phyloP scores from a whole-genome alignment of 2,888 invertebrate species.

The Ichneumoninae sp. region DNA sequence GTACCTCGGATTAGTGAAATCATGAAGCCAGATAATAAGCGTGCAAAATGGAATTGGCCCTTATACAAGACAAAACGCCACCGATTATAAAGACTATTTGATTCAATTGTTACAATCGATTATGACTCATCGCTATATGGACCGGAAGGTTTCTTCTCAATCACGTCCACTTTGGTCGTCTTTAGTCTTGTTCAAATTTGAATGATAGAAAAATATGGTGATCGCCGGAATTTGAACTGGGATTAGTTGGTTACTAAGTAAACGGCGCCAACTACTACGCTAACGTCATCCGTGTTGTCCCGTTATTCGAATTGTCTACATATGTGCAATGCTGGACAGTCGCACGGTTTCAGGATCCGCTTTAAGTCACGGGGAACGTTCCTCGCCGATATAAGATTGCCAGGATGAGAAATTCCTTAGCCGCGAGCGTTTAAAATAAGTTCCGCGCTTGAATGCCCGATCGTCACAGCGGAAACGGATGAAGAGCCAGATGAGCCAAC shows the following conservation, averaged over 20 bases:
- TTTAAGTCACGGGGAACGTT: not conserved
- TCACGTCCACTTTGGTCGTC: not conserved
- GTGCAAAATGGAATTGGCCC: not conserved
- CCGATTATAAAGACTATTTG: not conserved
- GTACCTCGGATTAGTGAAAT: not conserved
- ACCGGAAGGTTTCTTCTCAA: not conserved
- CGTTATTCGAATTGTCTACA: not conserved
- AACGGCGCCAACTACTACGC: not conserved
- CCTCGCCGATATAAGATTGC: not conserved
- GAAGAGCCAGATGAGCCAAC: too few species aligned
- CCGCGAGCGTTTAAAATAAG: not conserved
- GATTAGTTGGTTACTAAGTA: too few species aligned
- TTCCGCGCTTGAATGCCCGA: too few species aligned
- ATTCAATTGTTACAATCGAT: not conserved
- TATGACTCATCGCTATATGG: not conserved
- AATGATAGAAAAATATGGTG: too few species aligned
- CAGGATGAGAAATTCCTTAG: not conserved
- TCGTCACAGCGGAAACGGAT: too few species aligned
- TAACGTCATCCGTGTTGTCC: not conserved
- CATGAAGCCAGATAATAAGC: not conserved
- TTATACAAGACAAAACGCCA: not conserved
- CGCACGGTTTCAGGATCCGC: not conserved
- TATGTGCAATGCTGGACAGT: not conserved
- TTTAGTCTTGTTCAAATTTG: not conserved
- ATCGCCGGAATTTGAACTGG: too few species aligned